Evolutionary conservation across 2,113 vertebrate species (phyloP).

Genomic region (Ovis canadensis): DNA sequence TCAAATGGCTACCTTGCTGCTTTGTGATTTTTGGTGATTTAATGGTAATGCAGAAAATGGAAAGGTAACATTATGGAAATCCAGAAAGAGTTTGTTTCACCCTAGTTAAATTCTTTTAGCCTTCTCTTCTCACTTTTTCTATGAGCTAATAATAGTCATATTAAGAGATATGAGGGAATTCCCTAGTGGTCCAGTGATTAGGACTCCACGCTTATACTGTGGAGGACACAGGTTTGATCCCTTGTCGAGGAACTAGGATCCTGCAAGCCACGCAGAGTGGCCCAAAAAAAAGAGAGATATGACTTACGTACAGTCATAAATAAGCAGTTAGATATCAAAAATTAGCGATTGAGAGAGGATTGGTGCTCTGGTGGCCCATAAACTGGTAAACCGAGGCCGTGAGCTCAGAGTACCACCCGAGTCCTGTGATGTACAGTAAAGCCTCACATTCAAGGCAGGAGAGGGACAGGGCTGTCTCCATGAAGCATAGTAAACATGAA

Average conservation of each 20-base stretch:
- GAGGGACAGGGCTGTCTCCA: background rate
- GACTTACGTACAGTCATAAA: background rate
- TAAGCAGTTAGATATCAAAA: background rate
- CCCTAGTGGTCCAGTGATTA: background rate
- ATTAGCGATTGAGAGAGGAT: background rate
- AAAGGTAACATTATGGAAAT: background rate
- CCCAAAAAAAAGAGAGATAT: background rate
- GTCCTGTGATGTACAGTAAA: background rate
- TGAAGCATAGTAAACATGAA: background rate
- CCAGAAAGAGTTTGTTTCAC: background rate
- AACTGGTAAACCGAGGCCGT: background rate
- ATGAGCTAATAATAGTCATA: background rate
- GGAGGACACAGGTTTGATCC: background rate
- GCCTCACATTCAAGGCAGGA: background rate
- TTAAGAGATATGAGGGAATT: background rate
- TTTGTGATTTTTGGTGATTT: background rate
- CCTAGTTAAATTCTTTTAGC: background rate
- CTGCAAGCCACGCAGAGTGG: background rate
- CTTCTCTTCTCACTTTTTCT: background rate
- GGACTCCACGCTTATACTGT: background rate
- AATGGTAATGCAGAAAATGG: background rate
- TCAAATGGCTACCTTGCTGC: background rate
- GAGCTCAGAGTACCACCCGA: background rate
- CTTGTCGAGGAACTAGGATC: background rate
- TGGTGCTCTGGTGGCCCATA: background rate